Evolutionary conservation across 2,113 vertebrate species (phyloP).

Genomic region (Pantherophis guttatus): DNA sequence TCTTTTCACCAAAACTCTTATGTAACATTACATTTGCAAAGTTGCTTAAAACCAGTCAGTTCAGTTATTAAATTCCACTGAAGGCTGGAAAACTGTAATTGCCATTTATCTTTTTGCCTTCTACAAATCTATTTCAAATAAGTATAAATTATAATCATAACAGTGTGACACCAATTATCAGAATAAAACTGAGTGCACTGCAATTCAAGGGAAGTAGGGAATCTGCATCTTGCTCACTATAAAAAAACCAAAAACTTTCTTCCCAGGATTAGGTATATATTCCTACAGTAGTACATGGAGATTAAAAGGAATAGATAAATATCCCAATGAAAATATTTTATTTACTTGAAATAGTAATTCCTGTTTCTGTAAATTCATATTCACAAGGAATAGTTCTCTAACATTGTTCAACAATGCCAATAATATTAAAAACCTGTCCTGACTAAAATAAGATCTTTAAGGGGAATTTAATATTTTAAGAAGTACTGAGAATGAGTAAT

Average conservation of each 20-base stretch:
- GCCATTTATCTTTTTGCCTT: not conserved
- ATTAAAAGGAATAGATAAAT: not conserved
- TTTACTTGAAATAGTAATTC: not conserved
- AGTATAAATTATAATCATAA: not conserved
- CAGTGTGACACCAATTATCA: not conserved
- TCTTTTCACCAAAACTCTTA: not conserved
- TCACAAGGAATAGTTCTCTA: not conserved
- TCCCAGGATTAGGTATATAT: not conserved
- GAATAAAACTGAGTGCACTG: not conserved
- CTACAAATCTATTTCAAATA: not conserved
- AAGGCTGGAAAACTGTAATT: not conserved
- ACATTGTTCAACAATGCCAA: not conserved
- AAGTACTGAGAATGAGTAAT: not conserved
- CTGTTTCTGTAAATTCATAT: not conserved
- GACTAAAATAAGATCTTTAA: not conserved
- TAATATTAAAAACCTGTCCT: not conserved
- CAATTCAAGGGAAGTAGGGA: not conserved
- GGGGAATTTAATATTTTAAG: not conserved
- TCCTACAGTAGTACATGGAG: not conserved
- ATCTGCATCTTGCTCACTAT: not conserved
- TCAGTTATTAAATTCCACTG: not conserved
- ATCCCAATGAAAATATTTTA: not conserved
- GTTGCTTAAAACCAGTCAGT: not conserved
- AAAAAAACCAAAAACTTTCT: not conserved
- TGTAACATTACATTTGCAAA: not conserved